A percentile compares a stretch with the other conserved stretches of the same genome.
phyloP scores from a whole-genome alignment of 2,888 invertebrate genomes.

The Hypomecis punctinalis region DNA sequence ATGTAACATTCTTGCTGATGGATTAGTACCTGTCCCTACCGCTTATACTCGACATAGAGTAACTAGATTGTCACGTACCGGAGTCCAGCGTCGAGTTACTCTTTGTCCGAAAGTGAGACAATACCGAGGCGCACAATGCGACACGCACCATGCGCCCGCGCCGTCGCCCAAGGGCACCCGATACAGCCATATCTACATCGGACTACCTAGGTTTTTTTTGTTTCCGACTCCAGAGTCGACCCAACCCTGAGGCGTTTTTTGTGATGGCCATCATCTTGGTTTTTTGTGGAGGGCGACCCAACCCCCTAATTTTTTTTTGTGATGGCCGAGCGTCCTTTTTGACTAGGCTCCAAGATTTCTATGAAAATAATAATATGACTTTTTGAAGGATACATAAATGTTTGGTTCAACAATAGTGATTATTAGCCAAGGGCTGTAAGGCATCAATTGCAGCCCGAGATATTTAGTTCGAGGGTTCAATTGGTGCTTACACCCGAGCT shows the following conservation, averaged over 20 bases:
- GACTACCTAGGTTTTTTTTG: conserved; percentile 11
- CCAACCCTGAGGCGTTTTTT: no score
- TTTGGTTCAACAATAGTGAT: no score
- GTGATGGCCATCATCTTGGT: background rate
- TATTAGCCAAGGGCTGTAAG: no score
- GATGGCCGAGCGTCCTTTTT: no score
- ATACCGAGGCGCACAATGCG: conserved; percentile 66
- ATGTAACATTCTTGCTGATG: background rate
- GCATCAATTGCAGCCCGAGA: no score
- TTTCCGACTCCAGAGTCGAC: background rate
- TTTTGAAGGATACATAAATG: no score
- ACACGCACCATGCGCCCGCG: conserved; percentile 66
- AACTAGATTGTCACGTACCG: conserved; percentile 45
- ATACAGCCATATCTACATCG: conserved; percentile 54
- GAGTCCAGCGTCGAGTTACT: conserved; percentile 61
- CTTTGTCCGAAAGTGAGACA: conserved; percentile 66
- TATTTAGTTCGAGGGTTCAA: no score
- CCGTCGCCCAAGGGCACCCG: conserved; percentile 63
- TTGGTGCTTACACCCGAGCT: no score
- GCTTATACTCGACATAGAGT: conserved; percentile 43
- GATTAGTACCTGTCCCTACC: conserved; percentile 28
- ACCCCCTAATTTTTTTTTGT: no score
- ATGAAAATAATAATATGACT: no score
- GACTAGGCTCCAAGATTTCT: no score
- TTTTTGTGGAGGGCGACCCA: no score